These are phyloP conservation scores for Acrossocheilus wenchowensis DNA, from an alignment of 2,797 vertebrate genomes.

Conservation along the genomic window DNA sequence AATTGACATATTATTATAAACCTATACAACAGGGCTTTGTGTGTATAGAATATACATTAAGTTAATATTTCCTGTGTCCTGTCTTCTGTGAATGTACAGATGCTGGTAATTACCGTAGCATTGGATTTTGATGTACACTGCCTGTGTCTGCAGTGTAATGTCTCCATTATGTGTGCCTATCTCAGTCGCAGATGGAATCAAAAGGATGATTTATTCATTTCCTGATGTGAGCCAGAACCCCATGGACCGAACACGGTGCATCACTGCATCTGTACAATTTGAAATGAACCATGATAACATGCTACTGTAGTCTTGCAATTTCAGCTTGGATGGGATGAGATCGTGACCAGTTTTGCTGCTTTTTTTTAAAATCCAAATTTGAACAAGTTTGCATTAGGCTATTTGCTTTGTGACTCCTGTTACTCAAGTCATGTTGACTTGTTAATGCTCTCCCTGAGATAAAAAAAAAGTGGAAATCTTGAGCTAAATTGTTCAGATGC, in stretches of 20 bases:
- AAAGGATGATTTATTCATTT: constrained; percentile 47
- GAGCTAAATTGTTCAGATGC: not conserved
- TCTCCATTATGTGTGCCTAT: constrained; percentile 27
- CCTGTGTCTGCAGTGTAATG: not conserved
- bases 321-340: not conserved
- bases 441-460: not conserved
- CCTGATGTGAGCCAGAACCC: constrained; percentile 22
- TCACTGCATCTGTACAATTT: constrained; percentile 17
- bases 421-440: not conserved
- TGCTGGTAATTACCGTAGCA: not conserved
- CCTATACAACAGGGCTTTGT: not conserved
- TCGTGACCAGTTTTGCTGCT: not conserved
- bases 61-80: constrained; percentile 14
- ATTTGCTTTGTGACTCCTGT: not conserved
- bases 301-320: not conserved
- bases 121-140: constrained; percentile 22
- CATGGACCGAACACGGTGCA: not conserved
- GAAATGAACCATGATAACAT: not conserved
- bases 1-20: not conserved
- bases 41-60: not conserved
- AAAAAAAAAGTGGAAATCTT: not conserved
- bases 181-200: constrained; percentile 42
- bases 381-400: not conserved
- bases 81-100: constrained; percentile 17
- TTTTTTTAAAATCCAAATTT: not conserved